Base-by-base conservation (phyloP, 2,113 vertebrate species). In the Polyodon spathula region DNA sequence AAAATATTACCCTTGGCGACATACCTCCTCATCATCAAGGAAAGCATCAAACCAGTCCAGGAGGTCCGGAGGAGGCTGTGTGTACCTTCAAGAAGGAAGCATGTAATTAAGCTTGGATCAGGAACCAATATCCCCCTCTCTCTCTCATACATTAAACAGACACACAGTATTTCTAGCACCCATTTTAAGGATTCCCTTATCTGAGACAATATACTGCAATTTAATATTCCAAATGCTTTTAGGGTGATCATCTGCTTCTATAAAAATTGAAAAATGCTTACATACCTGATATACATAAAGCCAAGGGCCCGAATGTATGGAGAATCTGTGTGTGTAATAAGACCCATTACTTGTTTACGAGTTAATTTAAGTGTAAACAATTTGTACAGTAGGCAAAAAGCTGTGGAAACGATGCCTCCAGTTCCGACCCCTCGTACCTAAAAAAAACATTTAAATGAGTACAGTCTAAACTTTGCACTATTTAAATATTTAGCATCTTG, bases 1-100 rank as follows among this genome's bases (percentile, higher is more conserved):
- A 72, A 92, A 89, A 83, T 85, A 97, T 97, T 97, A 95, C 93
- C 94, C 92, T 93, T 70, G 82, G 43, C 65, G 93, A 99, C 96
- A 98, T 99, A 99, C 96, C 96, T 99, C 96, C 86, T 99, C 96
- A 84, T 99, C 96, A 92, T 99, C 96, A 86, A 99, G 90, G 81
- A 97, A 99, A 66, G 88, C 89, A 73, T 99, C 95, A 89, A 93
- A 99, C 96, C 96, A 99, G 69, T 99, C 96, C 79, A 96, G 86
- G 14, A 99, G 86, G 76, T 99, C 96, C 78, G 93, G 79, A 73
- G 96, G 96, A 58, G 96, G 96, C 16, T 98, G 96, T 73, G 96
- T 99, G 76, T 99, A 99, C 83, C 96, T 99, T 79, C 6, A 77
- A 74, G 68, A 54, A 38, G 50, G 10, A 60, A 16, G 12, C n/a